Percentiles rank a stretch among this genome's conserved stretches.
These are phyloP conservation scores for Pollenia angustigena DNA, from an alignment of 2,888 invertebrate genomes.

Conservation along the genomic window DNA sequence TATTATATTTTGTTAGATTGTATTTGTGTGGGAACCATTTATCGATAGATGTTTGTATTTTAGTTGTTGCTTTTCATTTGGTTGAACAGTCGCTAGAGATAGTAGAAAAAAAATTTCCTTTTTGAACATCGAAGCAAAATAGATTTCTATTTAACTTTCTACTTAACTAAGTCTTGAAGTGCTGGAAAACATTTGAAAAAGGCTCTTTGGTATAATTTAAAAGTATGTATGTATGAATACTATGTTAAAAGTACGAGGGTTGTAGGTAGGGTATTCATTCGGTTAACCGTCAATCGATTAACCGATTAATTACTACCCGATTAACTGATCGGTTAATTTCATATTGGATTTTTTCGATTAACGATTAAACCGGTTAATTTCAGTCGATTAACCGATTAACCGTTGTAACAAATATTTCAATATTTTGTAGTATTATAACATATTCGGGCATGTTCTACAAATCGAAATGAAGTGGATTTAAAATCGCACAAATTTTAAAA, in stretches of 20 bases:
- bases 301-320: too few species aligned
- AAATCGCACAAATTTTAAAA: too few species aligned
- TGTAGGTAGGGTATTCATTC: too few species aligned
- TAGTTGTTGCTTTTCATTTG: slow-evolving; percentile 3
- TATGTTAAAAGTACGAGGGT: neutral
- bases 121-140: slow-evolving; percentile 50
- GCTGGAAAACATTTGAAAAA: slow-evolving; percentile 13
- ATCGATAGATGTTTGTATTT: neutral
- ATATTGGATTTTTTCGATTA: too few species aligned
- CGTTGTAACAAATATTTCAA: too few species aligned
- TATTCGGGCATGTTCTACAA: too few species aligned
- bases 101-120: neutral
- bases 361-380: too few species aligned
- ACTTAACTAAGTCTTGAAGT: slow-evolving; percentile 40
- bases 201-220: neutral
- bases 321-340: too few species aligned
- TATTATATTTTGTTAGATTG: neutral
- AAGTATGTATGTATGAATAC: slow-evolving; percentile 7
- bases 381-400: too few species aligned
- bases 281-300: too few species aligned
- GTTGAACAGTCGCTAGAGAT: neutral
- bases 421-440: too few species aligned
- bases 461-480: too few species aligned
- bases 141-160: slow-evolving; percentile 69
- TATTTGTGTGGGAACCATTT: neutral